Conservation (phyloP, 1,140 invertebrate species). For the Trichogramma pretiosum region DNA sequence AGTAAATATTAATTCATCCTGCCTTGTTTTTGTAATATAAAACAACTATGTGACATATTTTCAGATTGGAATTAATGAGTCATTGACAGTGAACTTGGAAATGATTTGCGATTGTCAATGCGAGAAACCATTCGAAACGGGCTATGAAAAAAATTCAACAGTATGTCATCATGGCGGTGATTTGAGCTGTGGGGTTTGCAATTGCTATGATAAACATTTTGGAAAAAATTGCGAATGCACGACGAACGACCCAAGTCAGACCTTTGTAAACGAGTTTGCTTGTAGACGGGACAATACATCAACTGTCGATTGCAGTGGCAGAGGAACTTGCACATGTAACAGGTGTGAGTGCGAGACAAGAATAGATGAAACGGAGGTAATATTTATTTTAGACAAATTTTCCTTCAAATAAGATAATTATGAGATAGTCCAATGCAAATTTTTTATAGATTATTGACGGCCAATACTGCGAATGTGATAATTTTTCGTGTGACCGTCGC, state of each 20-base stretch:
- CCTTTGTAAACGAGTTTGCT: slow-evolving; percentile 45
- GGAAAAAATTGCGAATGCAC: slow-evolving; percentile 84
- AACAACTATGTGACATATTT: background rate
- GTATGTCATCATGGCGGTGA: slow-evolving; percentile 60
- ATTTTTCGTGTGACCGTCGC: slow-evolving; percentile 86
- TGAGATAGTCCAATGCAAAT: too few species aligned
- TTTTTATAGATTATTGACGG: slow-evolving; percentile 61
- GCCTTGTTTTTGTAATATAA: too few species aligned
- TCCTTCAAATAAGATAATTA: too few species aligned
- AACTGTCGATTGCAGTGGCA: slow-evolving; percentile 61
- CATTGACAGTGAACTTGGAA: slow-evolving; percentile 72
- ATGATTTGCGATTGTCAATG: slow-evolving; percentile 88
- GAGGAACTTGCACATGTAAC: slow-evolving; percentile 74
- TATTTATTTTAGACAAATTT: background rate
- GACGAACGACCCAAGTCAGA: slow-evolving; percentile 36
- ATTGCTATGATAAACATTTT: slow-evolving; percentile 68
- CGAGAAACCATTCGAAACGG: slow-evolving; percentile 47
- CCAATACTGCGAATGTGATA: slow-evolving; percentile 86
- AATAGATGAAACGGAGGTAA: slow-evolving; percentile 44
- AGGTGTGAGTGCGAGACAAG: slow-evolving; percentile 61
- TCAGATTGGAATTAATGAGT: slow-evolving; percentile 76
- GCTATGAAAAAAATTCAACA: slow-evolving; percentile 43
- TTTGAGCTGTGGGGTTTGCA: slow-evolving; percentile 80
- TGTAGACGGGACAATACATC: slow-evolving; percentile 69
- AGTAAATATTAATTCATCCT: too few species aligned